Conservation (phyloP, 2,113 vertebrate genomes). For the Aplodontia rufa region DNA sequence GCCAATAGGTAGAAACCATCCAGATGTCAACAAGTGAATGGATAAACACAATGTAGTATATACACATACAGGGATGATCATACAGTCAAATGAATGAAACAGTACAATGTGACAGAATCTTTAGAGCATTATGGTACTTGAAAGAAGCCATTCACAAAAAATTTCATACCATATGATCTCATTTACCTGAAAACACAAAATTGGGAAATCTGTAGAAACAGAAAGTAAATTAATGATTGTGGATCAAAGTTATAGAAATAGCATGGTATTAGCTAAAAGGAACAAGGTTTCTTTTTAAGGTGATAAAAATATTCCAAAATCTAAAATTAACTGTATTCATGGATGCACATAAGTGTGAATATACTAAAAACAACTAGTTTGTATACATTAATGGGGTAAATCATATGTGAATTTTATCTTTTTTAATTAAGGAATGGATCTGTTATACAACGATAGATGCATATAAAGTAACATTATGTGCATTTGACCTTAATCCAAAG, state of each 20-base stretch:
- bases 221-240: neutral
- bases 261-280: neutral
- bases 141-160: neutral
- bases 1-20: neutral
- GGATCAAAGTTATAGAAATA: neutral
- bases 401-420: neutral
- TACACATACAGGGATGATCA: neutral
- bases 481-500: too few relatives aligned
- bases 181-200: neutral
- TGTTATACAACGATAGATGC: too few relatives aligned
- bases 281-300: neutral
- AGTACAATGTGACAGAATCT: neutral
- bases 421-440: too few relatives aligned
- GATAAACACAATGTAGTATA: neutral
- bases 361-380: neutral
- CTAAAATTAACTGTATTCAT: neutral
- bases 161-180: neutral
- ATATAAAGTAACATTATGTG: too few relatives aligned
- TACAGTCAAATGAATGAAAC: neutral
- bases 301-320: slow-evolving; percentile 7
- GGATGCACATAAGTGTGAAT: neutral
- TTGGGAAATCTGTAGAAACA: neutral
- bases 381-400: neutral
- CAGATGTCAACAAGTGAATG: neutral
- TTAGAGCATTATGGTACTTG: neutral